Conservation (phyloP, 2,888 invertebrate species). For the Lamproptera curius region DNA sequence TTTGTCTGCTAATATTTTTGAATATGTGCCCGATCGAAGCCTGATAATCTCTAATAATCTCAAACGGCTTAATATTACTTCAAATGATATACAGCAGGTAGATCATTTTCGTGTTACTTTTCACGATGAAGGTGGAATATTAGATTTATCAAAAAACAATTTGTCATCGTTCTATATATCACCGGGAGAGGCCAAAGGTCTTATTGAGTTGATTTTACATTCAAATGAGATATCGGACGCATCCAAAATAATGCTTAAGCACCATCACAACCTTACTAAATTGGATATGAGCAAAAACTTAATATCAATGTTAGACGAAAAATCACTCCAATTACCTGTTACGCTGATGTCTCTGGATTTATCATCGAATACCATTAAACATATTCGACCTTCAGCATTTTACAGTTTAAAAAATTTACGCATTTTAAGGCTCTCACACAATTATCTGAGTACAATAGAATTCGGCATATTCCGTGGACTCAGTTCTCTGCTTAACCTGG, state of each 20-base stretch:
- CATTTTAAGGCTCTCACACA: constrained; percentile 49
- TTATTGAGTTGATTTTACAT: constrained; percentile 43
- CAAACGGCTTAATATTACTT: constrained; percentile 53
- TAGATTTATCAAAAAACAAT: constrained; percentile 60
- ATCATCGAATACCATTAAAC: constrained; percentile 44
- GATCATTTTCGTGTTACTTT: constrained; percentile 51
- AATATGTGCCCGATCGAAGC: constrained; percentile 47
- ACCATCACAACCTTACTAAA: constrained; percentile 42
- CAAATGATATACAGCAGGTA: constrained; percentile 45
- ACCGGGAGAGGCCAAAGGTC: constrained; percentile 44
- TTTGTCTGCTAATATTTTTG: constrained; percentile 52
- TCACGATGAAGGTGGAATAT: constrained; percentile 51
- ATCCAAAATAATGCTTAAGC: constrained; percentile 39
- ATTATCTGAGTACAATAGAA: constrained; percentile 42
- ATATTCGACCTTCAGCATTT: constrained; percentile 53
- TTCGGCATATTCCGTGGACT: constrained; percentile 57
- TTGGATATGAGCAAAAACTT: constrained; percentile 52
- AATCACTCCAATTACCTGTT: constrained; percentile 47
- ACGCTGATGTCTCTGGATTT: constrained; percentile 46
- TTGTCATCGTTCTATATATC: constrained; percentile 46
- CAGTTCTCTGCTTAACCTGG: constrained; percentile 36
- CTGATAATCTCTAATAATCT: constrained; percentile 47
- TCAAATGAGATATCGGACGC: constrained; percentile 54
- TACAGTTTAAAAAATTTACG: constrained; percentile 38
- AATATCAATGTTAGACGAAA: constrained; percentile 42